phyloP scores from a whole-genome alignment of 2,888 invertebrate species.

The Pardosa pseudoannulata region DNA sequence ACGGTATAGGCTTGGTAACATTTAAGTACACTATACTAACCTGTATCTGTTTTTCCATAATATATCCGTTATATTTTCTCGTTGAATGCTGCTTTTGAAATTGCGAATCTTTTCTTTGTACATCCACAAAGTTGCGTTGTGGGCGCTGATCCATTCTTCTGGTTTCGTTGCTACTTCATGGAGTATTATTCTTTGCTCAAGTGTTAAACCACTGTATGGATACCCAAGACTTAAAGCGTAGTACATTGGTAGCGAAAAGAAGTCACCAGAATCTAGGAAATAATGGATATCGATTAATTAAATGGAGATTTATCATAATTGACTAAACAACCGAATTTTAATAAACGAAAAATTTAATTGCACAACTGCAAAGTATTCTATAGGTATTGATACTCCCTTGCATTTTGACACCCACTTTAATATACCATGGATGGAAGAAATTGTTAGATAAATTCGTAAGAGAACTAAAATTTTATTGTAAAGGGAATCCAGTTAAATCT shows the following conservation, averaged over 20 bases:
- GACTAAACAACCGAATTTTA: too few relatives aligned
- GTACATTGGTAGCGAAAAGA: conserved; percentile 49
- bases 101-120: conserved; percentile 12
- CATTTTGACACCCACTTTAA: too few relatives aligned
- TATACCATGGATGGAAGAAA: too few relatives aligned
- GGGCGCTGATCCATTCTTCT: not conserved
- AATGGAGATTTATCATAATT: too few relatives aligned
- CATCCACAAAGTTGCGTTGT: conserved; percentile 16
- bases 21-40: conserved; percentile 19
- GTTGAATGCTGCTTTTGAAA: not conserved
- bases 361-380: too few relatives aligned
- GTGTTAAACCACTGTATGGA: conserved; percentile 44
- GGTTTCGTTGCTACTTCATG: conserved; percentile 35
- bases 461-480: too few relatives aligned
- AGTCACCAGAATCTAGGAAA: conserved; percentile 38
- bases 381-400: too few relatives aligned
- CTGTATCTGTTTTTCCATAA: conserved; percentile 40
- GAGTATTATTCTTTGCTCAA: conserved; percentile 43
- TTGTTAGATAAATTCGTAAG: too few relatives aligned
- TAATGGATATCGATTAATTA: too few relatives aligned
- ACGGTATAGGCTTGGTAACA: too few relatives aligned
- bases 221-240: conserved; percentile 57
- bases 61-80: conserved; percentile 16
- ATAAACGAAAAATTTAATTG: too few relatives aligned
- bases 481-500: too few relatives aligned